phyloP scores from a whole-genome alignment of 2,888 invertebrate species.

The Ethmia dodecea region DNA sequence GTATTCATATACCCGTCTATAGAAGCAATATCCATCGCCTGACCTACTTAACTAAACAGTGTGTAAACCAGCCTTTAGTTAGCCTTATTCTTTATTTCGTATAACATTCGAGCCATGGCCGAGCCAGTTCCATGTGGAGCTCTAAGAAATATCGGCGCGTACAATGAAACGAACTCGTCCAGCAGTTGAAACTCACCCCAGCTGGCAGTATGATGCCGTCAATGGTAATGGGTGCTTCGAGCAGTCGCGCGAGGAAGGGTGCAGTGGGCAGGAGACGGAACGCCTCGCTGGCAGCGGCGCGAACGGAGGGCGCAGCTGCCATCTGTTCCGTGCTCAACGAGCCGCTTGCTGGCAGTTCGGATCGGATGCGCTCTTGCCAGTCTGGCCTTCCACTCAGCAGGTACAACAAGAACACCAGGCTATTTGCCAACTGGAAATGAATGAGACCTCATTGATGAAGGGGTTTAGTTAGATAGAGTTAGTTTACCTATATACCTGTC shows the following conservation, averaged over 20 bases:
- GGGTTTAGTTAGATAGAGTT: too few relatives aligned
- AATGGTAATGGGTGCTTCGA: constrained; percentile 84
- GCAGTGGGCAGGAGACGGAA: constrained; percentile 87
- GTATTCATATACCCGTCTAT: too few relatives aligned
- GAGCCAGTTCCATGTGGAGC: too few relatives aligned
- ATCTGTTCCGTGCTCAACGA: constrained; percentile 78
- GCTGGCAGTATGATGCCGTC: constrained; percentile 83
- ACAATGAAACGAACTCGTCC: too few relatives aligned
- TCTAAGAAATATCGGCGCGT: too few relatives aligned
- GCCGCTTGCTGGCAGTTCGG: constrained; percentile 80
- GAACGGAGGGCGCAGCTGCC: constrained; percentile 83
- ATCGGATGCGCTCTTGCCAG: constrained; percentile 81
- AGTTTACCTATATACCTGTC: too few relatives aligned
- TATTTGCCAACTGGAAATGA: constrained; percentile 87
- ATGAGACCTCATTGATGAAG: too few relatives aligned
- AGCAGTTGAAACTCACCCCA: constrained; percentile 85
- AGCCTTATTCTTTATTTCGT: too few relatives aligned
- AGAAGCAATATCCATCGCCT: too few relatives aligned
- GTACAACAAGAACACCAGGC: constrained; percentile 86
- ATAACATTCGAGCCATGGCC: too few relatives aligned
- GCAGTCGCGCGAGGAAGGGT: constrained; percentile 85
- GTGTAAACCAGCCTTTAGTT: too few relatives aligned
- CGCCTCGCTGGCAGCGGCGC: constrained; percentile 87
- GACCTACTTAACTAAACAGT: too few relatives aligned
- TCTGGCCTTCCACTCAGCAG: constrained; percentile 82